These are phyloP conservation scores for Zeugodacus cucurbitae DNA, from an alignment of 1,140 invertebrate genomes.

Conservation along the genomic window DNA sequence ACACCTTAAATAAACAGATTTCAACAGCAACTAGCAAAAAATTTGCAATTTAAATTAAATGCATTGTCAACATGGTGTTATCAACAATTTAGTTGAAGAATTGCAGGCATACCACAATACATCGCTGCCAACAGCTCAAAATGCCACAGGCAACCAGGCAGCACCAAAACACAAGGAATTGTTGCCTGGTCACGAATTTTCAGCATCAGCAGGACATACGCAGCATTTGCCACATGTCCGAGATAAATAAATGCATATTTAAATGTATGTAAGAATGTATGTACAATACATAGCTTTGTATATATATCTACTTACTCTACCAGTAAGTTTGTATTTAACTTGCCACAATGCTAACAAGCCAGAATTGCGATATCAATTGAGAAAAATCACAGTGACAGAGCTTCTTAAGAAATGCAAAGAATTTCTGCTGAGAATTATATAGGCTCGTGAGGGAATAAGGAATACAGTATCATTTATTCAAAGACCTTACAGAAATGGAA, in stretches of 20 bases:
- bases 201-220: too few relatives aligned
- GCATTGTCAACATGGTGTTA: constrained; percentile 35
- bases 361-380: too few relatives aligned
- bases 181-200: too few relatives aligned
- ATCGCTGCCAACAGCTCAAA: not conserved
- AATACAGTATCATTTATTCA: not conserved
- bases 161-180: too few relatives aligned
- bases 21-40: not conserved
- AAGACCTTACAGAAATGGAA: not conserved
- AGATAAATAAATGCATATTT: not conserved
- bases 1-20: not conserved
- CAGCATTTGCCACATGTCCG: too few relatives aligned
- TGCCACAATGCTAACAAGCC: too few relatives aligned
- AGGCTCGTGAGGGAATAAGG: not conserved
- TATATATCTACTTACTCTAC: too few relatives aligned
- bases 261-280: not conserved
- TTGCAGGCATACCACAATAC: constrained; percentile 2
- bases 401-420: too few relatives aligned
- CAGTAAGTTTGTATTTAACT: too few relatives aligned
- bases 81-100: constrained; percentile 35
- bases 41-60: not conserved
- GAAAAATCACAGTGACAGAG: too few relatives aligned
- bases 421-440: not conserved
- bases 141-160: not conserved
- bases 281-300: too few relatives aligned